Conservation (phyloP, 2,888 invertebrate species). For the Troides aeacus region DNA sequence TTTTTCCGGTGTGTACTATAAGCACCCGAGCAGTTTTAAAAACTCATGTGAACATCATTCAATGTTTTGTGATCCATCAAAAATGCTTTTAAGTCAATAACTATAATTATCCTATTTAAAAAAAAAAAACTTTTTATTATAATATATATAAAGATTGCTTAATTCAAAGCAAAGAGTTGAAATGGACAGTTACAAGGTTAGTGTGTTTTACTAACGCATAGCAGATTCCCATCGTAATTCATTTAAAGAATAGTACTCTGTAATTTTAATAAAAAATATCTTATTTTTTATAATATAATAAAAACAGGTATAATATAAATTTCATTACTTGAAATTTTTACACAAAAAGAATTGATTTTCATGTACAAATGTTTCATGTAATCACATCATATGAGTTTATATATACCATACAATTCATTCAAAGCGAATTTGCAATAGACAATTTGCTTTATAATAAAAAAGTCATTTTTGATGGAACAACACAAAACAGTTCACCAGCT, state of each 20-base stretch:
- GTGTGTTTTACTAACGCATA: too few species aligned
- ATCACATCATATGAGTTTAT: too few species aligned
- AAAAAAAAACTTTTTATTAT: too few species aligned
- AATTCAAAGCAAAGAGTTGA: too few species aligned
- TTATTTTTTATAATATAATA: too few species aligned
- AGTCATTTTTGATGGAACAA: slow-evolving; percentile 12
- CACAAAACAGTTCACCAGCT: slow-evolving; percentile 8
- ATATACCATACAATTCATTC: neutral
- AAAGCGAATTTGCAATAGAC: neutral
- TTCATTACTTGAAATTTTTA: neutral
- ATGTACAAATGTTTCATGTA: neutral
- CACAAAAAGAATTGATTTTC: neutral
- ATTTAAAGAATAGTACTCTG: too few species aligned
- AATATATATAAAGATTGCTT: too few species aligned
- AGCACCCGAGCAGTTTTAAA: slow-evolving; percentile 27
- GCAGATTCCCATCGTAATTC: too few species aligned
- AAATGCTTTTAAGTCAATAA: neutral
- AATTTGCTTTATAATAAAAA: neutral
- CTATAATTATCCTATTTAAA: too few species aligned
- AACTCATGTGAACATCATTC: slow-evolving; percentile 21
- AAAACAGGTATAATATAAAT: neutral
- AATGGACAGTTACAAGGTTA: too few species aligned
- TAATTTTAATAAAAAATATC: too few species aligned
- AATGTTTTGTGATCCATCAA: slow-evolving; percentile 16
- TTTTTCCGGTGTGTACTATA: slow-evolving; percentile 16